Percentiles rank a stretch among this genome's conserved stretches.
These are phyloP conservation scores for Silvanus unidentatus DNA, from an alignment of 2,888 invertebrate species.

Conservation along the genomic window DNA sequence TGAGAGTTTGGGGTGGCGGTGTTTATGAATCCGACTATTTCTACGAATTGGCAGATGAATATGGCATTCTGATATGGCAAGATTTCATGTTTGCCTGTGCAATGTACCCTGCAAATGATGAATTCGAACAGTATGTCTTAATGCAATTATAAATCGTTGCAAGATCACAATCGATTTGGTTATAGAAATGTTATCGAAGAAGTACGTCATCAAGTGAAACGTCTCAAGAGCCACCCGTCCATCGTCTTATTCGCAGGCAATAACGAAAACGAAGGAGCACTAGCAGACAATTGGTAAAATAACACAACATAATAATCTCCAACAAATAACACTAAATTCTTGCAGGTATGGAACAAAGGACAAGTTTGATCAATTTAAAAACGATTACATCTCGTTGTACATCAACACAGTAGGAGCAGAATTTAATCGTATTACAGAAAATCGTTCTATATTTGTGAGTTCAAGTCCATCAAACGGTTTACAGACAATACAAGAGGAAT, in stretches of 20 bases:
- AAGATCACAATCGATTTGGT: constrained; percentile 18
- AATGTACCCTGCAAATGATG: constrained; percentile 75
- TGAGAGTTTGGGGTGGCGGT: constrained; percentile 96
- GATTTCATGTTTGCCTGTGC: constrained; percentile 95
- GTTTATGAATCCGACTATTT: constrained; percentile 85
- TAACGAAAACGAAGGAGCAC: constrained; percentile 91
- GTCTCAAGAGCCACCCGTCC: constrained; percentile 79
- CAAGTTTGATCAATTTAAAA: constrained; percentile 38
- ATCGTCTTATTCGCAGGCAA: constrained; percentile 87
- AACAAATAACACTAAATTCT: constrained; percentile 33
- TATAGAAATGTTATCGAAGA: constrained; percentile 64
- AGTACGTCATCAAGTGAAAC: constrained; percentile 70
- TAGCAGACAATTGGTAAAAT: constrained; percentile 72
- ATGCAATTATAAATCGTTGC: no score
- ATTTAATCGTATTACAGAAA: constrained; percentile 56
- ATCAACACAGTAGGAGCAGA: constrained; percentile 66
- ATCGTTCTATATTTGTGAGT: constrained; percentile 61
- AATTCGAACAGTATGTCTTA: constrained; percentile 57
- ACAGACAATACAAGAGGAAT: constrained; percentile 66
- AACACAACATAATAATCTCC: not conserved
- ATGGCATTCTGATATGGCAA: constrained; percentile 93
- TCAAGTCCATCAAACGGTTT: constrained; percentile 91
- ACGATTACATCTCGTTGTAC: constrained; percentile 80
- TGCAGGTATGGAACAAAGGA: constrained; percentile 47
- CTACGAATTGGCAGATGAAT: constrained; percentile 76